A percentile compares a stretch with the other conserved stretches of the same genome.
Conservation (phyloP, 2,113 vertebrate species). For the Paracanthobrama guichenoti region DNA sequence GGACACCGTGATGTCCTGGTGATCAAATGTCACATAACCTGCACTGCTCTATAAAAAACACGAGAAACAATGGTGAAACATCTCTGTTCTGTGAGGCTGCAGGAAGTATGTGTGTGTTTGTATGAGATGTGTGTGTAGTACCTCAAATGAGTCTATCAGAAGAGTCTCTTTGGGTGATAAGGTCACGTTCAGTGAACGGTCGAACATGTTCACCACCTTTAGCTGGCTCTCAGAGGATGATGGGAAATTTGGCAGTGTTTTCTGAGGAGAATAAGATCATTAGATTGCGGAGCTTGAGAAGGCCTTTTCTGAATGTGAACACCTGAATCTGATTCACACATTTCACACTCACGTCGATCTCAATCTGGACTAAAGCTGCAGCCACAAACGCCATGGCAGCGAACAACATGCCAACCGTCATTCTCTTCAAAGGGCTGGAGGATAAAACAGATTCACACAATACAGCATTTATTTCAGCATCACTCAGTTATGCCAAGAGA, state of each 20-base stretch:
- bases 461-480: not conserved
- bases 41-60: slow-evolving; percentile 69
- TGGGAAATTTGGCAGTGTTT: slow-evolving; percentile 86
- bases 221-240: slow-evolving; percentile 75
- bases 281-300: not conserved
- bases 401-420: slow-evolving; percentile 93
- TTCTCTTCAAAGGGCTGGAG: slow-evolving; percentile 87
- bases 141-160: slow-evolving; percentile 58
- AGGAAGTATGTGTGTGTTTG: not conserved
- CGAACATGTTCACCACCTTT: slow-evolving; percentile 83
- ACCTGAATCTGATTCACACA: slow-evolving; percentile 60
- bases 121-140: slow-evolving; percentile 44
- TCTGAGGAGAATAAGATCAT: slow-evolving; percentile 69
- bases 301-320: too few relatives aligned
- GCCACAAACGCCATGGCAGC: slow-evolving; percentile 87
- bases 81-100: not conserved
- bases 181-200: slow-evolving; percentile 47
- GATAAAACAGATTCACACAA: slow-evolving; percentile 29
- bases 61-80: not conserved
- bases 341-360: slow-evolving; percentile 88
- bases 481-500: not conserved
- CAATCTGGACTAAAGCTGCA: slow-evolving; percentile 85
- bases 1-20: slow-evolving; percentile 35
- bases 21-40: slow-evolving; percentile 66
- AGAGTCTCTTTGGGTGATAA: slow-evolving; percentile 17